These are phyloP conservation scores for Acanthiza pusilla DNA, from an alignment of 2,797 vertebrate species.

Conservation along the genomic window DNA sequence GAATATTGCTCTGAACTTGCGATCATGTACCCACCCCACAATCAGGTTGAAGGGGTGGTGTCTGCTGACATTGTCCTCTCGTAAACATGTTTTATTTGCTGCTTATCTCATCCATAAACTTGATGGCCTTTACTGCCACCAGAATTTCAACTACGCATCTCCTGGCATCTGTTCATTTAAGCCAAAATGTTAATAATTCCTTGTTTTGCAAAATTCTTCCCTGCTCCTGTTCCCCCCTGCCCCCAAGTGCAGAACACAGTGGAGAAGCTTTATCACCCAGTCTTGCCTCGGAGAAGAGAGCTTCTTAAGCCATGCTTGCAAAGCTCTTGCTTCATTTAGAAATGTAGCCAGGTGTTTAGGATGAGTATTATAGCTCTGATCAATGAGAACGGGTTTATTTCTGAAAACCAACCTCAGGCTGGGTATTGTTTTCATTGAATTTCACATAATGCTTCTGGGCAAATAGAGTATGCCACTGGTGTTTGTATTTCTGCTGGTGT, in stretches of 20 bases:
- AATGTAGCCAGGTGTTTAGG: not conserved
- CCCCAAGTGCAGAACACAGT: not conserved
- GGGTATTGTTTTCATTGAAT: not conserved
- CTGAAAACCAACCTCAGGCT: not conserved
- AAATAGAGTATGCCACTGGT: not conserved
- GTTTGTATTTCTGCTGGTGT: not conserved
- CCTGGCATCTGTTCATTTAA: not conserved
- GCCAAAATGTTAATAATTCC: not conserved
- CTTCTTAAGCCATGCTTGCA: not conserved
- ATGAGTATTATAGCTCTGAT: not conserved
- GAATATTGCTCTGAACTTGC: not conserved
- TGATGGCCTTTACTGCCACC: not conserved
- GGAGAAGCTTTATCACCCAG: not conserved
- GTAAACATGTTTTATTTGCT: not conserved
- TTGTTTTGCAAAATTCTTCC: not conserved
- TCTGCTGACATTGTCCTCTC: not conserved
- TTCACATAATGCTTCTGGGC: not conserved
- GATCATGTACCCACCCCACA: rapidly evolving
- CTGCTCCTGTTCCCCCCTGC: not conserved
- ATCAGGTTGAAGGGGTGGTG: not conserved
- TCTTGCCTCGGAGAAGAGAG: not conserved
- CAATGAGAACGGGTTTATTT: not conserved
- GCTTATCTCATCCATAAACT: not conserved
- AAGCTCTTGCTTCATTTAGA: not conserved
- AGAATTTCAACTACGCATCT: not conserved